These are phyloP conservation scores for Melanaphis sacchari DNA, from an alignment of 1,140 invertebrate species.

Conservation along the genomic window DNA sequence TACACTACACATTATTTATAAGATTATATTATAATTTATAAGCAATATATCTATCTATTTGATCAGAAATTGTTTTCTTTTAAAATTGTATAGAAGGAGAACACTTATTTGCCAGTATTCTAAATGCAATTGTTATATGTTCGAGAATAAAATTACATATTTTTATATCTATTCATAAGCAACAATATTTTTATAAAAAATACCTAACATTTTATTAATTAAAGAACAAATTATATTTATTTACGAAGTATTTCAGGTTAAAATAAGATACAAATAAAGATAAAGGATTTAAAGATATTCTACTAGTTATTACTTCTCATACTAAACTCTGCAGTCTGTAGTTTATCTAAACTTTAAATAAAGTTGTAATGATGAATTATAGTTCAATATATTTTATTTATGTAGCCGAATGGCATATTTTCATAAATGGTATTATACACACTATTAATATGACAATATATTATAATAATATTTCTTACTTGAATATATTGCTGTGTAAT, in stretches of 20 bases:
- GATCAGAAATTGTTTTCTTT: background rate
- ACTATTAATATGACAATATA: background rate
- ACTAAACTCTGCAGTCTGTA: background rate
- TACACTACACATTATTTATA: background rate
- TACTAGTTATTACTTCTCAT: background rate
- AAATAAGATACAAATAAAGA: background rate
- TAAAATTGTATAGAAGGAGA: background rate
- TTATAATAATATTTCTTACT: background rate
- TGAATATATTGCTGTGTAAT: background rate
- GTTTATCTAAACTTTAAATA: background rate
- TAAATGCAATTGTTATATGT: background rate
- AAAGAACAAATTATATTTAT: background rate
- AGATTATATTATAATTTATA: background rate
- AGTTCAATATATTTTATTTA: background rate
- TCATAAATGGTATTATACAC: background rate
- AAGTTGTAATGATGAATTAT: background rate
- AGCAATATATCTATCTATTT: background rate
- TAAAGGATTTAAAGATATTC: background rate
- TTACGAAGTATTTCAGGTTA: background rate
- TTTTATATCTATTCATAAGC: background rate
- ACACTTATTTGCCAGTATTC: background rate
- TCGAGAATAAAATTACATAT: no score
- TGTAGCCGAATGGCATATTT: background rate
- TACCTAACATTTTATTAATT: background rate
- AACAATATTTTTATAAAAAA: background rate